phyloP scores from a whole-genome alignment of 2,888 invertebrate genomes.

The Zaprionus bogoriensis region DNA sequence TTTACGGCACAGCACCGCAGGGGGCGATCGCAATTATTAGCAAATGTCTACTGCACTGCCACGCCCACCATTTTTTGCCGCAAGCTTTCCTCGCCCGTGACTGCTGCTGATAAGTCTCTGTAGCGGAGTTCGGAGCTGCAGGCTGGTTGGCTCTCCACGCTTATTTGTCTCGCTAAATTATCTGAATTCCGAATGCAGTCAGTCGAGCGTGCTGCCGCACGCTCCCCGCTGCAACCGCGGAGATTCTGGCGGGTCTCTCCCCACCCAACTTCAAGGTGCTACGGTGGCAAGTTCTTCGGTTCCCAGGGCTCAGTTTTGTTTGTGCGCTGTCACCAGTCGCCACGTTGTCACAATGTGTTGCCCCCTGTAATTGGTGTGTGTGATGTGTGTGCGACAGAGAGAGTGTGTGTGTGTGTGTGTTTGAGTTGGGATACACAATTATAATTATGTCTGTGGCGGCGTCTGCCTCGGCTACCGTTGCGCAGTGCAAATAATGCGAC shows the following conservation, averaged over 20 bases:
- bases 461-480: constrained; percentile 57
- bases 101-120: constrained; percentile 35
- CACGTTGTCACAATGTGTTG: constrained; percentile 53
- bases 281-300: constrained; percentile 29
- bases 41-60: constrained; percentile 11
- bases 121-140: background rate
- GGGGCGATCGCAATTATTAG: background rate
- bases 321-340: constrained; percentile 6
- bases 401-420: constrained; percentile 15
- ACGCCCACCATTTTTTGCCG: constrained; percentile 28
- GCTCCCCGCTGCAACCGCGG: background rate
- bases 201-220: constrained; percentile 10
- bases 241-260: no score
- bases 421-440: constrained; percentile 1
- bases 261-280: constrained; percentile 39
- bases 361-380: constrained; percentile 24
- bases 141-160: constrained; percentile 36
- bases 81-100: no score
- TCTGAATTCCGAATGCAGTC: constrained; percentile 36
- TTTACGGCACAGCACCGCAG: background rate
- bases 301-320: constrained; percentile 36
- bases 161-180: constrained; percentile 50
- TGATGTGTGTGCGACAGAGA: no score
- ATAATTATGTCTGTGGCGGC: constrained; percentile 18
- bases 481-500: constrained; percentile 65